A percentile compares a stretch with the other conserved stretches of the same genome.
Evolutionary conservation across 1,140 invertebrate genomes (phyloP).

Genomic region (Sesamia nonagrioides): DNA sequence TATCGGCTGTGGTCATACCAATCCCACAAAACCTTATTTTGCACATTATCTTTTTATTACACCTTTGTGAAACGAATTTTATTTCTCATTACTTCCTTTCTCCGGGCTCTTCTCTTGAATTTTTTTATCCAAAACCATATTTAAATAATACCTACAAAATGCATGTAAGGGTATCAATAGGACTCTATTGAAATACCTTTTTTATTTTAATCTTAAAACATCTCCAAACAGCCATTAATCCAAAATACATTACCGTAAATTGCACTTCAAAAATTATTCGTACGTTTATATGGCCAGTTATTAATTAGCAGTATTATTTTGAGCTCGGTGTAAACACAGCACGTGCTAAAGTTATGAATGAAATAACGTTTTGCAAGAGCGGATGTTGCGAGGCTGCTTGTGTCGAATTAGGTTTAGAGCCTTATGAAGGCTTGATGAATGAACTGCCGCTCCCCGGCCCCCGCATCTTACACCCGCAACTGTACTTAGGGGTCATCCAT

Average conservation of each 20-base stretch:
- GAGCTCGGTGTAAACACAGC: conserved; percentile 65
- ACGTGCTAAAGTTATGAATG: conserved; percentile 81
- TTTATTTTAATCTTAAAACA: neutral
- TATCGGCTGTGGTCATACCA: conserved; percentile 70
- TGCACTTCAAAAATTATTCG: neutral
- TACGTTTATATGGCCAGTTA: neutral
- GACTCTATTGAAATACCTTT: neutral
- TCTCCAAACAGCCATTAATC: neutral
- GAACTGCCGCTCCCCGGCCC: conserved; percentile 63
- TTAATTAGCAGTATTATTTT: conserved; percentile 44
- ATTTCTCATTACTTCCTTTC: conserved; percentile 18
- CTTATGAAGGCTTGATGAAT: conserved; percentile 86
- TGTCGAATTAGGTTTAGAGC: conserved; percentile 86
- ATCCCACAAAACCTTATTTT: conserved; percentile 48
- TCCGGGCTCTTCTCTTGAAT: conserved; percentile 34
- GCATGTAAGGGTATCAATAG: neutral
- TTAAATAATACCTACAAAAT: neutral
- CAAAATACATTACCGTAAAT: neutral
- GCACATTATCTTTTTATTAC: conserved; percentile 32
- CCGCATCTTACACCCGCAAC: conserved; percentile 57
- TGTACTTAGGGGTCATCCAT: too few relatives aligned
- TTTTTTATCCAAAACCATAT: neutral
- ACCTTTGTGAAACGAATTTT: conserved; percentile 34
- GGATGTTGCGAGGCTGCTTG: conserved; percentile 86
- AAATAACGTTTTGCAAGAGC: conserved; percentile 87